phyloP scores from a whole-genome alignment of 2,888 invertebrate species.

The Crioceris asparagi region DNA sequence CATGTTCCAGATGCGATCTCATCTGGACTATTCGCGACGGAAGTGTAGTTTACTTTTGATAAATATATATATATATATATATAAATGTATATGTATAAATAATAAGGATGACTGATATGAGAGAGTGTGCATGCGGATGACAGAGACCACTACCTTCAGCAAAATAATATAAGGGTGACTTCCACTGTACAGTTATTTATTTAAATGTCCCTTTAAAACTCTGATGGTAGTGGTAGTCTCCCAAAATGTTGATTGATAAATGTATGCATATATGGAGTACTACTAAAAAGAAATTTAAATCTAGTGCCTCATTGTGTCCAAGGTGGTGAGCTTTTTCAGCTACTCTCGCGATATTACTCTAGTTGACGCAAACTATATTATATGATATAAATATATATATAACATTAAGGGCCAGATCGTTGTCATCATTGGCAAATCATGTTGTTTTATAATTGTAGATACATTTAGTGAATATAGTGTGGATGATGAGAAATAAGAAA shows the following conservation, averaged over 20 bases:
- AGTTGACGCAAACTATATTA: slow-evolving; percentile 25
- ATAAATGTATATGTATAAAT: neutral
- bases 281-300: slow-evolving; percentile 21
- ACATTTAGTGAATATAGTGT: too few relatives aligned
- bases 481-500: too few relatives aligned
- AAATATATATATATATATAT: slow-evolving; percentile 1
- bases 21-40: slow-evolving; percentile 57
- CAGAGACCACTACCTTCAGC: too few relatives aligned
- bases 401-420: slow-evolving; percentile 14
- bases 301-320: slow-evolving; percentile 25
- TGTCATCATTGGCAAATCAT: slow-evolving; percentile 18
- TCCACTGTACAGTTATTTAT: slow-evolving; percentile 36
- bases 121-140: too few relatives aligned
- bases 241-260: too few relatives aligned
- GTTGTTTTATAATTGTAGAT: too few relatives aligned
- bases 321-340: slow-evolving; percentile 23
- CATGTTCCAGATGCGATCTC: slow-evolving; percentile 47
- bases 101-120: too few relatives aligned
- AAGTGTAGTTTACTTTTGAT: slow-evolving; percentile 46
- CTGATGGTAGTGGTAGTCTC: slow-evolving; percentile 25
- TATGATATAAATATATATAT: too few relatives aligned
- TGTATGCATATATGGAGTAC: slow-evolving; percentile 28
- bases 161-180: too few relatives aligned
- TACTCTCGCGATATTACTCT: slow-evolving; percentile 23
- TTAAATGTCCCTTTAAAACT: slow-evolving; percentile 18